Evolutionary conservation across 2,797 vertebrate genomes (phyloP), one percentile per base, ranked within the genome.

Genomic region (Antennarius maculatus): DNA sequence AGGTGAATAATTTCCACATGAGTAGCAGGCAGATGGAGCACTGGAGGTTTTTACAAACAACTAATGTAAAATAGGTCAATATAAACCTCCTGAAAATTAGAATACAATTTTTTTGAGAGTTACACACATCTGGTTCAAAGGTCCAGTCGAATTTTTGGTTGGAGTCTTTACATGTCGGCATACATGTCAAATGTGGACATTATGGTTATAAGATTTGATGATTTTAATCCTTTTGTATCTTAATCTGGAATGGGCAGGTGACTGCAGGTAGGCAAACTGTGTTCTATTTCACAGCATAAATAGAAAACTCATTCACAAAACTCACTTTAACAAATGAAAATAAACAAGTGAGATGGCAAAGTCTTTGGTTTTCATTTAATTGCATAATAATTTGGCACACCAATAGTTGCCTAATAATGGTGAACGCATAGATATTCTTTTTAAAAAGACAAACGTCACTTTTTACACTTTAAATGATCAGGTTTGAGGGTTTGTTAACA

Each of bases 1-100:
- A 49, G 56, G 13, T 61, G 49, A 72, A 39, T 39, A 39, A 9
- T 10, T 39, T 39, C 37, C 37, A 39, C 37, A 39, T 39, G 1
- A 39, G 7, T 43, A 29, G 23, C 54, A 62, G 31, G 58, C n/a
- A 13, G 29, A 49, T 18, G 45, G 42, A 15, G 11, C 14, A 0
- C 54, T 34, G 71, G 60, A 85, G 39, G 46, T 59, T 84, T 82
- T 65, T 69, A 61, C 82, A 78, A 66, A 59, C 28, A 39, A 6
- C 7, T 28, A 1, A 17, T 39, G 37, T 51, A 54, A 41, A 28
- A 11, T 2, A 48, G 37, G n/a, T 69, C 54, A 56, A 18, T 23
- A 0, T 7, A 39, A 69, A 48, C 7, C 9, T 46, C 10, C 39
- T 41, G 29, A 3, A 45, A n/a, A 37, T 1, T 37, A 11, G 1